phyloP scores from a whole-genome alignment of 1,140 invertebrate species.

The Saxidomus purpurata region DNA sequence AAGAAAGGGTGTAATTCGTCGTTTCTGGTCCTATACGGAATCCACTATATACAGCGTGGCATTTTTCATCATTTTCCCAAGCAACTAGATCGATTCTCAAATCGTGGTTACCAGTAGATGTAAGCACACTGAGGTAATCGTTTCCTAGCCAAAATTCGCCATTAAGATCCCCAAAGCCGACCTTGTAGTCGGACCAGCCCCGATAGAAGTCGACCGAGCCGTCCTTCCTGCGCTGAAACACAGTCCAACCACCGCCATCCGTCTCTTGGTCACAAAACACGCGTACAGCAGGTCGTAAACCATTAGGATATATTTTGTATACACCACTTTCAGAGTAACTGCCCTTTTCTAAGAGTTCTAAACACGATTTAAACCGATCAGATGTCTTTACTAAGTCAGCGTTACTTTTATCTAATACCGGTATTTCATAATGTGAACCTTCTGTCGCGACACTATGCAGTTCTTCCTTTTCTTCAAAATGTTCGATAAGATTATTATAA shows the following conservation, averaged over 20 bases:
- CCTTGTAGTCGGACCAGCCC: constrained; percentile 97
- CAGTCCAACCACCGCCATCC: constrained; percentile 92
- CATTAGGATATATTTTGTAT: too few relatives aligned
- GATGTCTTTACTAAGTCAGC: too few relatives aligned
- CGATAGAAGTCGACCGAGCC: constrained; percentile 94
- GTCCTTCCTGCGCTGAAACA: constrained; percentile 93
- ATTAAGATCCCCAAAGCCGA: constrained; percentile 95
- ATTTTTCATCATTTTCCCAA: neutral
- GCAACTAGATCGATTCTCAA: neutral
- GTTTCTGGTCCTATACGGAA: neutral
- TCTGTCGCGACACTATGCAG: too few relatives aligned
- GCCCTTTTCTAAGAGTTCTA: too few relatives aligned
- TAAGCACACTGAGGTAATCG: constrained; percentile 58
- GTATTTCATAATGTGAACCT: too few relatives aligned
- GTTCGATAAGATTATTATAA: too few relatives aligned
- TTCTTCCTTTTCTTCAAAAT: too few relatives aligned
- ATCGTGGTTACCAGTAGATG: neutral
- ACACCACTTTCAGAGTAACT: too few relatives aligned
- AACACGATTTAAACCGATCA: too few relatives aligned
- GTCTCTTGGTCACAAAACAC: constrained; percentile 89
- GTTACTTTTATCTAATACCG: too few relatives aligned
- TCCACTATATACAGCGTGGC: neutral
- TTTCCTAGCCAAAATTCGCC: constrained; percentile 86
- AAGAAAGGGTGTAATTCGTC: neutral
- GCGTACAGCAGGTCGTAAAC: constrained; percentile 87